A percentile compares a stretch with the other conserved stretches of the same genome.
Conservation (phyloP, 1,140 invertebrate species). For the Drosophila subpulchrella region DNA sequence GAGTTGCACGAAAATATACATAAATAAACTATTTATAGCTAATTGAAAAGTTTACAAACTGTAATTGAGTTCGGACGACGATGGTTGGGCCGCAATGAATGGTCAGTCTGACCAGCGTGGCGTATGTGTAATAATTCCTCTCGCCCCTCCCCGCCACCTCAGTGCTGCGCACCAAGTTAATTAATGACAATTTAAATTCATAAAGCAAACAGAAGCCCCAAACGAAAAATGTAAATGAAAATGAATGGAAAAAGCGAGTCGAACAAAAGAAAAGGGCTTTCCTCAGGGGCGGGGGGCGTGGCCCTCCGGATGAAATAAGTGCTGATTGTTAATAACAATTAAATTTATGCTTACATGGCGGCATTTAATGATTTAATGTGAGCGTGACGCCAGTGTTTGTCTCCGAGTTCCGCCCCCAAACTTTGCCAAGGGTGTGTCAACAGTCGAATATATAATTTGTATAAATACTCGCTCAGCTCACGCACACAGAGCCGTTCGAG, state of each 20-base stretch:
- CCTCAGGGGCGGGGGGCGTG: slow-evolving; percentile 1
- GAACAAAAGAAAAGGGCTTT: slow-evolving; percentile 59
- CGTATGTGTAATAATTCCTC: slow-evolving; percentile 73
- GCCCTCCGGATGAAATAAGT: slow-evolving; percentile 47
- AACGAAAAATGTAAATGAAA: slow-evolving; percentile 79
- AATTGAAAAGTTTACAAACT: slow-evolving; percentile 83
- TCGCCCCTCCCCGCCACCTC: neutral
- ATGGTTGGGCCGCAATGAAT: slow-evolving; percentile 62
- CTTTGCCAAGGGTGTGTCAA: slow-evolving; percentile 43
- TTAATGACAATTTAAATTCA: slow-evolving; percentile 83
- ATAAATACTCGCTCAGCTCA: slow-evolving; percentile 42
- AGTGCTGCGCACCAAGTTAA: slow-evolving; percentile 58
- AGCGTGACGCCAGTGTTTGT: slow-evolving; percentile 54
- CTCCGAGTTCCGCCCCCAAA: slow-evolving; percentile 14
- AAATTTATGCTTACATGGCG: slow-evolving; percentile 81
- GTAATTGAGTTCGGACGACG: slow-evolving; percentile 74
- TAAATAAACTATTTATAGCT: slow-evolving; percentile 79
- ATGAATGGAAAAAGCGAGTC: slow-evolving; percentile 68
- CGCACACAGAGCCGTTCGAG: slow-evolving; percentile 25
- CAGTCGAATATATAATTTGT: slow-evolving; percentile 55
- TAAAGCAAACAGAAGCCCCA: slow-evolving; percentile 77
- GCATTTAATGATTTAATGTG: slow-evolving; percentile 81
- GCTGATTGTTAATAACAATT: slow-evolving; percentile 83
- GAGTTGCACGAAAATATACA: slow-evolving; percentile 78
- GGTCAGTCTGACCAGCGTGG: slow-evolving; percentile 51